Percentiles rank a stretch among this genome's conserved stretches.
These are phyloP conservation scores for Mohoua ochrocephala DNA, from an alignment of 2,113 vertebrate species.

Conservation along the genomic window DNA sequence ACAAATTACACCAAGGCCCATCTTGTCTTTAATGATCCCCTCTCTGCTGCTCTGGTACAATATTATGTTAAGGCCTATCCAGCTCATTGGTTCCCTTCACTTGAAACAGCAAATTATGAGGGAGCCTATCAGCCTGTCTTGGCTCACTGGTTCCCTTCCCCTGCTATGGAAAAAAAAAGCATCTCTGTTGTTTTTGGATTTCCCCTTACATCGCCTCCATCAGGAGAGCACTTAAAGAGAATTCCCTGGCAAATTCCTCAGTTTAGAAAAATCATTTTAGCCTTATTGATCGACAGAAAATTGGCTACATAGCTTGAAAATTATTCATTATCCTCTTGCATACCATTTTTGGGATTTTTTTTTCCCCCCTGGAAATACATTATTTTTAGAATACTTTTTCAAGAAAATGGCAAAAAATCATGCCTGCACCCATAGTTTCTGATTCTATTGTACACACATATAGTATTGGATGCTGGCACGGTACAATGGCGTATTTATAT, in stretches of 20 bases:
- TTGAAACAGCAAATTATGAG: slow-evolving; percentile 24
- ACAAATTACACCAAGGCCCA: not conserved
- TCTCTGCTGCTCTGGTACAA: not conserved
- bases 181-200: not conserved
- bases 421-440: not conserved
- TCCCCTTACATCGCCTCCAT: not conserved
- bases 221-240: not conserved
- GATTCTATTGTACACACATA: not conserved
- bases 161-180: not conserved
- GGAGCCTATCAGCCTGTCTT: not conserved
- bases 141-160: not conserved
- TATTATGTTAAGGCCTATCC: not conserved
- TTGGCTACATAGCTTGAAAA: not conserved
- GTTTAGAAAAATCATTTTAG: not conserved
- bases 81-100: slow-evolving; percentile 10
- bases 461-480: not conserved
- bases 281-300: not conserved
- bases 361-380: not conserved
- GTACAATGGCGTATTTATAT: not conserved
- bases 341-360: not conserved
- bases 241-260: not conserved
- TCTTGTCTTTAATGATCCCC: slow-evolving; percentile 32
- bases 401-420: not conserved
- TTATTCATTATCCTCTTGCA: not conserved
- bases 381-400: not conserved